Base-by-base conservation (phyloP, 2,113 vertebrate species). In the Myiozetetes cayanensis region DNA sequence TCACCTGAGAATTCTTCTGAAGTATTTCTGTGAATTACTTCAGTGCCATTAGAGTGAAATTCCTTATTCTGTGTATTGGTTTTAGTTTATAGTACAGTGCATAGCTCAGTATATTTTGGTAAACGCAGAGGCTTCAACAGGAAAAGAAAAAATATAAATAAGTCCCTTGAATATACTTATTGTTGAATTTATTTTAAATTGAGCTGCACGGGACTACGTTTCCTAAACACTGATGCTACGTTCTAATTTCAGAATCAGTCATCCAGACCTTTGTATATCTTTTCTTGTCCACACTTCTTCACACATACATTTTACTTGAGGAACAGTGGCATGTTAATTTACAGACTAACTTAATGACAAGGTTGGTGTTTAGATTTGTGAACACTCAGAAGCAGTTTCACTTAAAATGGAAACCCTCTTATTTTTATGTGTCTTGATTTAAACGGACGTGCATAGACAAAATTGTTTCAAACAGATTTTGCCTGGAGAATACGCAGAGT, bases 381-480 rank as follows among this genome's bases (percentile, higher is more conserved):
- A 94, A 78, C 62, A 15, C 24, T 65, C 35, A n/a, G 66, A 84
- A 87, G 50, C 77, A 8, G 53, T 71, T 89, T 96, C 67, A 68
- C 44, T 93, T 93, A 78, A 76, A 87, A 77, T 91, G 58, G 75
- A 96, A 91, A 82, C 74, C 43, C 46, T 76, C 46, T 96, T 95
- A 50, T 61, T 86, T 95, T 67, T 78, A 7, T 21, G 59, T 86
- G 73, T 85, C 84, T 71, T 93, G 83, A 87, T 94, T 96, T 94
- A 92, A 96, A 89, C 50, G 68, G 50, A 91, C 71, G 9, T 55
- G 52, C 66, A 8, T 61, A 78, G 72, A 61, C 71, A 87, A 79
- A 90, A 85, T 58, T 52, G 41, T 87, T 93, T 87, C 25, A 85
- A 91, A 63, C 22, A 68, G 84, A 30, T 95, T 96, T 52, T 95